Evolutionary conservation across 2,113 vertebrate species (phyloP), one percentile per base, ranked within the genome.

Genomic region (Chionis minor): DNA sequence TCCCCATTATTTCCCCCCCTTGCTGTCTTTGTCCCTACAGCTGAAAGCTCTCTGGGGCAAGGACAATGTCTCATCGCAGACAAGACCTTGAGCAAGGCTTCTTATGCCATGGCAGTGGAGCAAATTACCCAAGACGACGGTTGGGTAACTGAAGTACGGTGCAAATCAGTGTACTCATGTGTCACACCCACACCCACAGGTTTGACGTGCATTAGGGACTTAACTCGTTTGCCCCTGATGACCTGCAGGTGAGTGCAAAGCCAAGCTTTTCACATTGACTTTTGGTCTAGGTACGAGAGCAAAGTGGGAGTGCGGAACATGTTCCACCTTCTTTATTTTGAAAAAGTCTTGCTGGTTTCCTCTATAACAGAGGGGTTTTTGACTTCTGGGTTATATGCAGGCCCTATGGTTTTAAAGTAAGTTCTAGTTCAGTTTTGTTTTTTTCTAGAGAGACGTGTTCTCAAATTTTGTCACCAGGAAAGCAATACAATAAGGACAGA

Each of bases 41-140:
- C 47, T 78, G 70, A 62, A 77, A 93, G 45, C 5, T 86, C 58
- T 94, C 28, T 80, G 55, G 26, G n/a, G 7, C 45, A 77, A 83
- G n/a, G 45, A 77, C 87, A 79, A 21, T 8, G 11, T 62, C 84
- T 80, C 78, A 54, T 65, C 9, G 0, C 30, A 66, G 52, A 27
- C 19, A 90, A 56, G 7, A 94, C 72, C 63, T 83, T 92, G 51
- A 92, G 72, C 42, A 94, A 96, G 51, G 55, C 38, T 85, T 95
- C 74, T 77, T 12, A 45, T 70, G 51, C 15, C 30, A 7, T 62
- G 80, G 47, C 51, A 82, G 17, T 10, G 14, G 24, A 63, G 56
- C 3, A 75, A 63, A 89, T 96, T 94, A 66, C 85, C 63, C 67
- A 97, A 82, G 40, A 58, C 28, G 4, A 28, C 2, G 0, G 45